These are phyloP conservation scores for Phocoena phocoena DNA, from an alignment of 2,113 vertebrate species.

Conservation along the genomic window DNA sequence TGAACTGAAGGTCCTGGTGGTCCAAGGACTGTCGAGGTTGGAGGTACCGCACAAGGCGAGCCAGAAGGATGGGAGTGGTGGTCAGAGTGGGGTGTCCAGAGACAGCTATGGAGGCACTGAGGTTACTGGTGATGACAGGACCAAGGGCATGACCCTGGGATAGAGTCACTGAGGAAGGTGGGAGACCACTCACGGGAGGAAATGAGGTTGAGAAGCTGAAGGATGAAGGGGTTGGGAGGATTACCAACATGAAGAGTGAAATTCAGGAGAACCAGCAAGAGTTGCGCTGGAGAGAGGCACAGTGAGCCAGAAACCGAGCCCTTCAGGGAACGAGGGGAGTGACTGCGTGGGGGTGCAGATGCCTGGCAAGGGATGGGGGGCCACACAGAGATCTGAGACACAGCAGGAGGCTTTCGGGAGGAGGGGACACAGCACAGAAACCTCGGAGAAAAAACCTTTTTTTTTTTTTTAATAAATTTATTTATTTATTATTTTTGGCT, in stretches of 20 bases:
- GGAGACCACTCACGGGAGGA: background rate
- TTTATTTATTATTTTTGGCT: no score
- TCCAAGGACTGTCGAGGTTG: background rate
- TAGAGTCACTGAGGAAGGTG: background rate
- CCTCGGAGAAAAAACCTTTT: no score
- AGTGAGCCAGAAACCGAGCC: no score
- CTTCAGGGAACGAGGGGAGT: background rate
- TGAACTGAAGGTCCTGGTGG: background rate
- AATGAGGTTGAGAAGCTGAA: no score
- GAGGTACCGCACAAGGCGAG: background rate
- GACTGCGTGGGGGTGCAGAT: background rate
- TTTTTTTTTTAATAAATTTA: no score
- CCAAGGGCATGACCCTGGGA: no score
- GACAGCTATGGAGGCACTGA: background rate
- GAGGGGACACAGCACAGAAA: background rate
- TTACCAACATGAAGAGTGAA: accelerated
- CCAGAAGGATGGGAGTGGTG: background rate
- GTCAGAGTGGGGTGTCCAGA: no score
- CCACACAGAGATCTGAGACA: no score
- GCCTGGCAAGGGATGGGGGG: background rate
- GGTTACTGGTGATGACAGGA: background rate
- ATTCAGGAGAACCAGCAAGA: background rate
- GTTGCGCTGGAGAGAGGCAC: no score
- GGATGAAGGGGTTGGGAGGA: background rate
- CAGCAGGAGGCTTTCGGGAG: accelerated